Percentiles rank a stretch among this genome's conserved stretches.
phyloP scores from a whole-genome alignment of 2,888 invertebrate species.

The Erebia epiphron region DNA sequence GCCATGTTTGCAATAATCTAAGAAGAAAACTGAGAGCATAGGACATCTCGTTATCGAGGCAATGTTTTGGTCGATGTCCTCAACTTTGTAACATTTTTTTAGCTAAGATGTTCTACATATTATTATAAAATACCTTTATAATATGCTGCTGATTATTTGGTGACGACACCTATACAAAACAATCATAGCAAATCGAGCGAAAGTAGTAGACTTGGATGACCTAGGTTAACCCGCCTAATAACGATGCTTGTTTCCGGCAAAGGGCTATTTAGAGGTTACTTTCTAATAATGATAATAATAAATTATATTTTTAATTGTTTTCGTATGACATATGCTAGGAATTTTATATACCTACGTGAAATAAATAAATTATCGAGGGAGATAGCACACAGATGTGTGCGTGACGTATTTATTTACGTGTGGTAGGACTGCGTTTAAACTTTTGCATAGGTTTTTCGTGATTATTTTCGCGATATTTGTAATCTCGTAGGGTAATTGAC shows the following conservation, averaged over 20 bases:
- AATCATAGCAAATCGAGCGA: slow-evolving; percentile 60
- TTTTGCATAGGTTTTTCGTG: slow-evolving; percentile 39
- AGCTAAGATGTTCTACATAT: slow-evolving; percentile 35
- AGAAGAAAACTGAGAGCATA: slow-evolving; percentile 74
- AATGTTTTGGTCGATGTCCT: slow-evolving; percentile 67
- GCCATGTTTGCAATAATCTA: slow-evolving; percentile 83
- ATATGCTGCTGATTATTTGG: slow-evolving; percentile 53
- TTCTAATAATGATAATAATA: slow-evolving; percentile 51
- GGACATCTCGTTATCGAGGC: slow-evolving; percentile 62
- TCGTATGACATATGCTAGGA: slow-evolving; percentile 47
- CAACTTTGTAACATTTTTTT: slow-evolving; percentile 49
- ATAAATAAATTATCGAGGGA: slow-evolving; percentile 38
- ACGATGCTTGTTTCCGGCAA: slow-evolving; percentile 60
- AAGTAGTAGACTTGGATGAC: slow-evolving; percentile 69
- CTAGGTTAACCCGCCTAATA: slow-evolving; percentile 73
- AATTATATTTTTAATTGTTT: slow-evolving; percentile 45
- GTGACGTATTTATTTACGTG: slow-evolving; percentile 51
- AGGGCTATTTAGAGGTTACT: slow-evolving; percentile 67
- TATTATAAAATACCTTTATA: slow-evolving; percentile 43
- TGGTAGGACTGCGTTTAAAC: slow-evolving; percentile 47
- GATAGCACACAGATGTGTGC: slow-evolving; percentile 48
- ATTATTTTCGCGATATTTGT: slow-evolving; percentile 50
- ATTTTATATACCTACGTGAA: slow-evolving; percentile 42
- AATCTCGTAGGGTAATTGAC: slow-evolving; percentile 51
- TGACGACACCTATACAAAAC: slow-evolving; percentile 57